A percentile compares a stretch with the other conserved stretches of the same genome.
Conservation (phyloP, 2,797 vertebrate species). For the Choloepus didactylus region DNA sequence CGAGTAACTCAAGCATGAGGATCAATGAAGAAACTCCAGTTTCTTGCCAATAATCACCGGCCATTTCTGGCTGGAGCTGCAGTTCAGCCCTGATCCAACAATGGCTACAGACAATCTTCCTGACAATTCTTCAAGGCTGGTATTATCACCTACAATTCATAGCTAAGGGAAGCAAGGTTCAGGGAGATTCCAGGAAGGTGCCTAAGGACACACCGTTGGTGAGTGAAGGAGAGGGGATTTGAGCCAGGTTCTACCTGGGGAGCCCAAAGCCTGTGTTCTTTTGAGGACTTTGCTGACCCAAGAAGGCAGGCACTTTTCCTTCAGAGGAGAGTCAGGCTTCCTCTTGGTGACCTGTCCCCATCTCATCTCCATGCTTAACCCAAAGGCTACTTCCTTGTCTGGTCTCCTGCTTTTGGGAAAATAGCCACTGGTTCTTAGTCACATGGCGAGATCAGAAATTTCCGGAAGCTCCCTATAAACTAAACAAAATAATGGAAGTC, state of each 20-base stretch:
- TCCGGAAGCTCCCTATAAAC: neutral
- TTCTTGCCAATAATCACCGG: neutral
- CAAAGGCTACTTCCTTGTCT: neutral
- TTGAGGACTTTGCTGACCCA: neutral
- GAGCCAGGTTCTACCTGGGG: neutral
- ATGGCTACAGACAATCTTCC: neutral
- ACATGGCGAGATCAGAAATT: neutral
- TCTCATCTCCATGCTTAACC: neutral
- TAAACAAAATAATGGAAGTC: neutral
- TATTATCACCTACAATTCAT: neutral
- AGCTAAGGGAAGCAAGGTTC: neutral
- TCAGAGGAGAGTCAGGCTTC: accelerated
- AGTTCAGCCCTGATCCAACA: neutral
- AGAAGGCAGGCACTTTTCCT: neutral
- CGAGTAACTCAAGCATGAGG: neutral
- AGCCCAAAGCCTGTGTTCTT: neutral
- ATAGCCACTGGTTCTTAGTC: neutral
- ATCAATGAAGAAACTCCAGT: neutral
- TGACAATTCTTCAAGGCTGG: neutral
- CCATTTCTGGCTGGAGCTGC: neutral
- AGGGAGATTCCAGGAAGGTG: neutral
- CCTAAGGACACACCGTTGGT: neutral
- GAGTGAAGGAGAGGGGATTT: neutral
- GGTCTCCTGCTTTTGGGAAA: neutral
- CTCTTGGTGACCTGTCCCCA: accelerated